phyloP scores from a whole-genome alignment of 2,797 vertebrate species.

The Acrossocheilus wenchowensis region DNA sequence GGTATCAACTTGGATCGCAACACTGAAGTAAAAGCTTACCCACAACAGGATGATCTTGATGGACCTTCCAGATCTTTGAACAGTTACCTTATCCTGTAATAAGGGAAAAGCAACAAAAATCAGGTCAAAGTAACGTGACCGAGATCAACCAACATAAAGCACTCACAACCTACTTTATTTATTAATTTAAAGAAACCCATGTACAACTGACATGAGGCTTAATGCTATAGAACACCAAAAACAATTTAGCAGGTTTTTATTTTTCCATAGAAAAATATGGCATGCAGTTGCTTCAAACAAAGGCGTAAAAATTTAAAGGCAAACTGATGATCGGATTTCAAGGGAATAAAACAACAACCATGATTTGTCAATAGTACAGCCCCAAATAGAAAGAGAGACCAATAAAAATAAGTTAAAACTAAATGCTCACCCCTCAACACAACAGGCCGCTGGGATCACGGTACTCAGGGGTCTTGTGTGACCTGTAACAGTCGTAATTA shows the following conservation, averaged over 20 bases:
- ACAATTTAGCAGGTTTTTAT: no score
- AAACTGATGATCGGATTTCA: no score
- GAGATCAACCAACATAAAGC: not conserved
- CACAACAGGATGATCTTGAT: not conserved
- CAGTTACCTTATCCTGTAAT: not conserved
- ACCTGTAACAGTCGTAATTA: not conserved
- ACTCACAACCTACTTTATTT: not conserved
- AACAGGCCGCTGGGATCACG: no score
- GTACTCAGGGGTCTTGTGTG: not conserved
- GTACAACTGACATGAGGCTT: no score
- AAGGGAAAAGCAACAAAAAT: not conserved
- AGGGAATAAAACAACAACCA: no score
- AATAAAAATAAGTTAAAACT: not conserved
- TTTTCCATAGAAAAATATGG: no score
- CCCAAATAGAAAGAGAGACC: no score
- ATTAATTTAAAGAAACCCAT: no score
- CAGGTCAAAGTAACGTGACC: conserved; percentile 20
- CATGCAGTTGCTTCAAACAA: no score
- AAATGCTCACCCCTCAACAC: not conserved
- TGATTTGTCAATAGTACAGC: no score
- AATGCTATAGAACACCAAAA: no score
- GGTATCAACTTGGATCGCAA: conserved; percentile 58
- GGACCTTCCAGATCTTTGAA: not conserved
- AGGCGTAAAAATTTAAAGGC: no score
- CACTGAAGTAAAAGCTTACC: not conserved